Percentiles rank a stretch among this genome's conserved stretches.
phyloP scores from a whole-genome alignment of 2,113 vertebrate species.

The Genyomyrus donnyi region DNA sequence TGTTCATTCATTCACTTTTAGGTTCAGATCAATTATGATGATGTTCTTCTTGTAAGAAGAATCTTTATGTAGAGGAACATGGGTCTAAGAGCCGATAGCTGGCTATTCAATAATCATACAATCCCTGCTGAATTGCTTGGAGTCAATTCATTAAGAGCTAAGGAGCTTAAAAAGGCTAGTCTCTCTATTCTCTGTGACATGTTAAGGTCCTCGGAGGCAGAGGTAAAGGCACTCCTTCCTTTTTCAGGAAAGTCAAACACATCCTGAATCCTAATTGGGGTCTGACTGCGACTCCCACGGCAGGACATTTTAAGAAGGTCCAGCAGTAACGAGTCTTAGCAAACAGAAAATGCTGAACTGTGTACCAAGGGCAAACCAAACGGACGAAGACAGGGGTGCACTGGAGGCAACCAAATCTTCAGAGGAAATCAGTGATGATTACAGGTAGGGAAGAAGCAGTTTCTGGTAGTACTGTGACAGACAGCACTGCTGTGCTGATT shows the following conservation, averaged over 20 bases:
- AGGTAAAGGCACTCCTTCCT: neutral
- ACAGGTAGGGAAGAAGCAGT: neutral
- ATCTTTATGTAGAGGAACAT: neutral
- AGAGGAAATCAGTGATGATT: neutral
- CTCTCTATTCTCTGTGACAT: neutral
- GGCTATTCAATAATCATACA: slow-evolving; percentile 30
- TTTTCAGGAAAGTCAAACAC: neutral
- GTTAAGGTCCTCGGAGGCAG: neutral
- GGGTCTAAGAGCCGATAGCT: slow-evolving; percentile 22
- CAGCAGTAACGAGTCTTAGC: neutral
- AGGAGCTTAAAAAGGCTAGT: neutral
- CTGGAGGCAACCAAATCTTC: neutral
- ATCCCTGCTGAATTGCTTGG: slow-evolving; percentile 12
- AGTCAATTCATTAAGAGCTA: neutral
- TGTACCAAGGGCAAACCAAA: neutral
- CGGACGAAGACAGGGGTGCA: neutral
- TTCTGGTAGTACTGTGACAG: neutral
- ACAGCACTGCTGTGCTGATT: neutral
- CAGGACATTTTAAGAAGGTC: neutral
- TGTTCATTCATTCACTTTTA: neutral
- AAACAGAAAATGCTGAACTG: neutral
- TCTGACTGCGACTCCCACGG: neutral
- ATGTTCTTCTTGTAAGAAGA: slow-evolving; percentile 10
- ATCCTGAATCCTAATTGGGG: neutral
- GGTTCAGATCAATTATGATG: neutral